phyloP scores from a whole-genome alignment of 2,113 vertebrate genomes.

The Catharus fuscescens region DNA sequence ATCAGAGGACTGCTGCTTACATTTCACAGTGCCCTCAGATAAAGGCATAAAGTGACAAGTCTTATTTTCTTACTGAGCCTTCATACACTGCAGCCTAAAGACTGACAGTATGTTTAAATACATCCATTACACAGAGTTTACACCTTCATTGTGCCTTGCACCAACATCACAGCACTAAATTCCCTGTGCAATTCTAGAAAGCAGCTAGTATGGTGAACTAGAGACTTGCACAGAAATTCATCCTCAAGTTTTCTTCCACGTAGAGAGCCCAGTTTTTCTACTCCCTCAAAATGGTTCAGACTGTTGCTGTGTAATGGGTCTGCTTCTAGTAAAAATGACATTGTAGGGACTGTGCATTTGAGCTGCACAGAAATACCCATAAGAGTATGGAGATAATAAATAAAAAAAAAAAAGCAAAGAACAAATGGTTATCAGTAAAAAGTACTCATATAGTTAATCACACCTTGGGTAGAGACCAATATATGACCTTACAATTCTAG shows the following conservation, averaged over 20 bases:
- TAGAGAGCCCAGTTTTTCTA: neutral
- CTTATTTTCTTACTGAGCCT: neutral
- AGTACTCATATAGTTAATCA: neutral
- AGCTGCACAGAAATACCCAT: neutral
- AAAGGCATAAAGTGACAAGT: neutral
- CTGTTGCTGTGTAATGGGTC: neutral
- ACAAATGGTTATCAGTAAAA: neutral
- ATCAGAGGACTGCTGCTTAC: neutral
- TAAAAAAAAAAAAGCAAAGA: neutral
- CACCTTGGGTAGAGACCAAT: neutral
- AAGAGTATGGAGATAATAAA: rapidly evolving
- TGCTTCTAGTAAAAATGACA: neutral
- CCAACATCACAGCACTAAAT: neutral
- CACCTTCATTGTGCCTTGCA: neutral
- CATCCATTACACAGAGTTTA: neutral
- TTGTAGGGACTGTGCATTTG: neutral
- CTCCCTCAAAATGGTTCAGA: neutral
- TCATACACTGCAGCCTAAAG: neutral
- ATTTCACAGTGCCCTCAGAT: rapidly evolving
- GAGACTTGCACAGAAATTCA: neutral
- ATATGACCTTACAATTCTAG: neutral
- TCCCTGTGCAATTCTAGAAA: neutral
- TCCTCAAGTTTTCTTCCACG: rapidly evolving
- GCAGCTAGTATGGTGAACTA: neutral
- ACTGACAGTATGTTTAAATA: neutral